A percentile compares a stretch with the other conserved stretches of the same genome.
Evolutionary conservation across 2,888 invertebrate genomes (phyloP).

Genomic region (Diaphora mendica): DNA sequence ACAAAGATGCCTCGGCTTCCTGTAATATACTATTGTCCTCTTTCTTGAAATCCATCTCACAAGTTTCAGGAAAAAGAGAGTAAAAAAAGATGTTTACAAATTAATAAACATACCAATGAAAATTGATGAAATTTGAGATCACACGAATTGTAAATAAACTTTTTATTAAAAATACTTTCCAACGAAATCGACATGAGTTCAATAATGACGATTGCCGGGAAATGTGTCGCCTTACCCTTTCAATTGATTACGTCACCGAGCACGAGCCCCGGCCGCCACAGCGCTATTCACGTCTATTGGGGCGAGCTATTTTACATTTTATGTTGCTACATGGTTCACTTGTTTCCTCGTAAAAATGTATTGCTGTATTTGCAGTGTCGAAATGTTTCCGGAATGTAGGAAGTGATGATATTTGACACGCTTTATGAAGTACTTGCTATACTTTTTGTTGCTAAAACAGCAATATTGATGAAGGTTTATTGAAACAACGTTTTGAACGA

Average conservation of each 20-base stretch:
- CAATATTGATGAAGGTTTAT: not conserved
- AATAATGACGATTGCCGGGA: not conserved
- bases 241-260: slow-evolving; percentile 4
- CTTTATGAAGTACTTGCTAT: not conserved
- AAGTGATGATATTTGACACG: not conserved
- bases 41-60: not conserved
- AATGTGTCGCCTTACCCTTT: slow-evolving; percentile 2
- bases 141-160: not conserved
- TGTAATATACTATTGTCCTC: not conserved
- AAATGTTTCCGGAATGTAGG: slow-evolving; percentile 1
- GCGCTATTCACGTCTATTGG: slow-evolving; percentile 3
- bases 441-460: not conserved
- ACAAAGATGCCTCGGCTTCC: not conserved
- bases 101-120: not conserved
- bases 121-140: not conserved
- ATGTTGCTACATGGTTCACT: not conserved
- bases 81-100: not conserved
- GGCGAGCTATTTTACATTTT: slow-evolving; percentile 2
- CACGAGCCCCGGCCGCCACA: not conserved
- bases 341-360: slow-evolving; percentile 1
- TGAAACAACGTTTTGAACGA: not conserved
- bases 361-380: not conserved
- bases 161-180: slow-evolving; percentile 2
- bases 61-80: no score
- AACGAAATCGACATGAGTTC: not conserved